Evolutionary conservation across 2,797 vertebrate species (phyloP).

Genomic region (Coccyzus lansbergi): DNA sequence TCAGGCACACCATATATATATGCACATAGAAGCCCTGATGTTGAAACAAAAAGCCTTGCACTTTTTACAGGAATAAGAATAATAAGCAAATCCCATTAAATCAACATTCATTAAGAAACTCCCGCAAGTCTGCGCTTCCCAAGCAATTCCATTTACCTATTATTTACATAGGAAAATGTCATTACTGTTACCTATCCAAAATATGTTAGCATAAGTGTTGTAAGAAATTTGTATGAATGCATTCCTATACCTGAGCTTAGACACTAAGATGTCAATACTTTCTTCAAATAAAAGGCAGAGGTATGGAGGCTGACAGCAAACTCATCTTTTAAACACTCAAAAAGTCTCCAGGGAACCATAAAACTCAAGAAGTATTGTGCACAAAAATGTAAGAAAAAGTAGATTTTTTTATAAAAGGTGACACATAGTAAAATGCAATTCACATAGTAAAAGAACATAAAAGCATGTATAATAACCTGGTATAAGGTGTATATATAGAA

Average conservation of each 20-base stretch:
- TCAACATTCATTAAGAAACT: not conserved
- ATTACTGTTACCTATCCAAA: not conserved
- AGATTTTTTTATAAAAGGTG: constrained; percentile 29
- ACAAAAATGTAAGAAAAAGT: constrained; percentile 16
- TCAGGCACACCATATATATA: not conserved
- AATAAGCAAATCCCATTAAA: not conserved
- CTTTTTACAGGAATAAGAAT: not conserved
- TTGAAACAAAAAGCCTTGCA: rapidly evolving
- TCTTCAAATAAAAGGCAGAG: constrained; percentile 1
- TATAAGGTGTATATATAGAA: constrained; percentile 12
- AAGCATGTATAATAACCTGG: constrained; percentile 35
- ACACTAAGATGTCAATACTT: not conserved
- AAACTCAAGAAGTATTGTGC: not conserved
- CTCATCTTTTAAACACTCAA: constrained; percentile 10
- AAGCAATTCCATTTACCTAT: not conserved
- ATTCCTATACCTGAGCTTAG: not conserved
- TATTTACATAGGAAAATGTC: not conserved
- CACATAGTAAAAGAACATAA: constrained; percentile 14
- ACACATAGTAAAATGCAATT: constrained; percentile 5
- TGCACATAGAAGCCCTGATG: rapidly evolving
- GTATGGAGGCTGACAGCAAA: constrained; percentile 4
- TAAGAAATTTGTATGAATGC: not conserved
- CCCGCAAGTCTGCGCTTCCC: not conserved
- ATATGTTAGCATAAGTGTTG: not conserved
- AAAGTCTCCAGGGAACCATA: not conserved